phyloP scores from a whole-genome alignment of 1,140 invertebrate species.

The Diuraphis noxia region DNA sequence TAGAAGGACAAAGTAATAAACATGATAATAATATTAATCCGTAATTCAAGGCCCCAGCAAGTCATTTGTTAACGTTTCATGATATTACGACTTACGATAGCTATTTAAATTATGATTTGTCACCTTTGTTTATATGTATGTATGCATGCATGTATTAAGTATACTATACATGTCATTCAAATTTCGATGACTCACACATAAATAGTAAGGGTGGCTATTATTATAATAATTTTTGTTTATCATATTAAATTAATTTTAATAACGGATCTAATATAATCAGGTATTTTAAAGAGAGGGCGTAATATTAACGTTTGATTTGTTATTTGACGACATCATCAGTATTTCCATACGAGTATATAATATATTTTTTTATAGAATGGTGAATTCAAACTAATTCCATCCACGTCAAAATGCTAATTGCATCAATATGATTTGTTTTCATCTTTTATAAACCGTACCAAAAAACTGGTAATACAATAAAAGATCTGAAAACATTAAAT shows the following conservation, averaged over 20 bases:
- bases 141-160: no score
- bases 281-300: not conserved
- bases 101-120: not conserved
- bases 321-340: no score
- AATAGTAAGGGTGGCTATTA: not conserved
- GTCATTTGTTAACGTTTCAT: not conserved
- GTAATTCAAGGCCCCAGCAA: not conserved
- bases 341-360: not conserved
- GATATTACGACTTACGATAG: not conserved
- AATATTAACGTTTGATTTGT: no score
- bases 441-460: no score
- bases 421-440: no score
- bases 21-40: not conserved
- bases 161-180: not conserved
- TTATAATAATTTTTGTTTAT: not conserved
- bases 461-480: not conserved
- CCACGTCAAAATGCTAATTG: no score
- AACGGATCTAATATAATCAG: no score
- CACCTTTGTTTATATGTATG: no score
- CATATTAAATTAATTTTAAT: not conserved
- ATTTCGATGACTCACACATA: not conserved
- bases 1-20: not conserved
- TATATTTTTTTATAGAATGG: not conserved
- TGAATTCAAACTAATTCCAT: not conserved
- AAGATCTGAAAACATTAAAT: not conserved